A percentile compares a stretch with the other conserved stretches of the same genome.
Conservation (phyloP, 2,888 invertebrate species). For the Anthophora plumipes region DNA sequence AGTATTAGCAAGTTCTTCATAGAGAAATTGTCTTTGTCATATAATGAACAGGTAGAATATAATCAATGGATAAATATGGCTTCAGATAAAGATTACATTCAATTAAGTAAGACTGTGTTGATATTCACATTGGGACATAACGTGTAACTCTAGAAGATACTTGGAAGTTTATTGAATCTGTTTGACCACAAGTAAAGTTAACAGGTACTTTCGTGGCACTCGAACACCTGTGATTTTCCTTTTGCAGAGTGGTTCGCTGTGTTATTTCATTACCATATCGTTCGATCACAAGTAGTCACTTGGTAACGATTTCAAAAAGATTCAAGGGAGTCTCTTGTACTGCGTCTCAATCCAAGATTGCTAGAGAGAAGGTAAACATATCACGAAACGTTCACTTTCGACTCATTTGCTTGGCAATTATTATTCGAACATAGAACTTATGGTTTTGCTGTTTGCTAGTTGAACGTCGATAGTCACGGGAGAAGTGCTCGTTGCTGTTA, state of each 20-base stretch:
- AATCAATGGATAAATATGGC: neutral
- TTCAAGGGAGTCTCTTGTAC: neutral
- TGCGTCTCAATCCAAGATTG: slow-evolving; percentile 33
- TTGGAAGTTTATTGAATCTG: slow-evolving; percentile 60
- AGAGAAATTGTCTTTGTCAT: neutral
- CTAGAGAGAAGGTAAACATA: slow-evolving; percentile 19
- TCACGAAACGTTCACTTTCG: slow-evolving; percentile 17
- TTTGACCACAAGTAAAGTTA: slow-evolving; percentile 68
- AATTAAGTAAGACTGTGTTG: slow-evolving; percentile 19
- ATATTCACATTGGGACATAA: slow-evolving; percentile 4
- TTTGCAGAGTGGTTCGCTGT: slow-evolving; percentile 51
- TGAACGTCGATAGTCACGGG: slow-evolving; percentile 12
- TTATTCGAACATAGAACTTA: slow-evolving; percentile 27
- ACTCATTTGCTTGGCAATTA: slow-evolving; percentile 13
- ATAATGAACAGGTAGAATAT: neutral
- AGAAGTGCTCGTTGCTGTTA: slow-evolving; percentile 6
- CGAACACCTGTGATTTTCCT: slow-evolving; percentile 59
- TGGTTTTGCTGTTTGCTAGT: slow-evolving; percentile 6
- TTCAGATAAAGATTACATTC: slow-evolving; percentile 14
- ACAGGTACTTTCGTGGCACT: slow-evolving; percentile 64
- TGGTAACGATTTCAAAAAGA: slow-evolving; percentile 38
- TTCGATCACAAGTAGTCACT: slow-evolving; percentile 56
- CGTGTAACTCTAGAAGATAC: slow-evolving; percentile 6
- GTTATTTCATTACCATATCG: slow-evolving; percentile 72
- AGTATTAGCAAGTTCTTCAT: slow-evolving; percentile 3